These are phyloP conservation scores for Latrodectus elegans DNA, from an alignment of 2,888 invertebrate species.

Conservation along the genomic window DNA sequence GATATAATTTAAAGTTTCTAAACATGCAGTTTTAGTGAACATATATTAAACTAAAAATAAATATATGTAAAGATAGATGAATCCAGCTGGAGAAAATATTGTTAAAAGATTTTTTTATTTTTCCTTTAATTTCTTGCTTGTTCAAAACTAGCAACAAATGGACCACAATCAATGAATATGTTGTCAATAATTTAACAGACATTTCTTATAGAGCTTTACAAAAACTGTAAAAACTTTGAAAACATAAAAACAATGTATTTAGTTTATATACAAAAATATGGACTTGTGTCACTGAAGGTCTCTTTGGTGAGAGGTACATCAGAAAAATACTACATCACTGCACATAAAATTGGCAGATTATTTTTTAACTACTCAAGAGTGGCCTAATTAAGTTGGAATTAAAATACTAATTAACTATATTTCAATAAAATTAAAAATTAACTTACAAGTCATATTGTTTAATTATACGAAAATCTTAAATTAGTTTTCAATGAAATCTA, in stretches of 20 bases:
- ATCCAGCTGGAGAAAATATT: background rate
- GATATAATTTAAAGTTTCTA: no score
- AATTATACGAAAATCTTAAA: conserved; percentile 44
- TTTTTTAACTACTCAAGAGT: conserved; percentile 35
- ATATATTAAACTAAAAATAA: background rate
- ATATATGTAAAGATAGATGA: background rate
- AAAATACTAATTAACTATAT: conserved; percentile 35
- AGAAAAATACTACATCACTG: conserved; percentile 12
- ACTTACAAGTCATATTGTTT: conserved; percentile 29
- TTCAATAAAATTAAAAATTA: conserved; percentile 60
- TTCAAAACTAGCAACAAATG: conserved; percentile 52
- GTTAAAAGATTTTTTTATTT: conserved; percentile 1
- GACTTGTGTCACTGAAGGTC: conserved; percentile 54
- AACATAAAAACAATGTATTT: conserved; percentile 60
- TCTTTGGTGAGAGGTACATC: conserved; percentile 64
- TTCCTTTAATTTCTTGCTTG: conserved; percentile 15
- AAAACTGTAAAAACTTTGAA: conserved; percentile 65
- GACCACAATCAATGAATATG: conserved; percentile 23
- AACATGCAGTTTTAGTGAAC: no score
- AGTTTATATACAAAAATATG: conserved; percentile 64
- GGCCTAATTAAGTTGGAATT: conserved; percentile 20
- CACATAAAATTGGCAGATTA: conserved; percentile 47
- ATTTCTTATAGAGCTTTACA: conserved; percentile 22
- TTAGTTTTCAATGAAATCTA: conserved; percentile 36
- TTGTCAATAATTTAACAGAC: conserved; percentile 40